Evolutionary conservation across 2,113 vertebrate genomes (phyloP), one percentile per base, ranked within the genome.

Genomic region (Hypanus sabinus): DNA sequence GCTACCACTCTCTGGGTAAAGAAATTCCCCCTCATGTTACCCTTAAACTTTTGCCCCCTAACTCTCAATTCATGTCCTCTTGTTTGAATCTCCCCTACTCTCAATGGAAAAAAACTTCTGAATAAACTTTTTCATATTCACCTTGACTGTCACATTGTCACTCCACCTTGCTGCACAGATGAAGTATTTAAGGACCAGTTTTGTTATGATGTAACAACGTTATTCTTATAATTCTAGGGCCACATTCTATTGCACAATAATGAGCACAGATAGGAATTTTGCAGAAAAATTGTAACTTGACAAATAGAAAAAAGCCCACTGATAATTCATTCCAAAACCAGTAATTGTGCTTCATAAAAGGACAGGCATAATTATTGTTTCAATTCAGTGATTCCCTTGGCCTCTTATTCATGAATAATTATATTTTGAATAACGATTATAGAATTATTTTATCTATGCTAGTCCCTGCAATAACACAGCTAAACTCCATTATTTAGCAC

Each of bases 351-450:
- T 73, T 93, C 27, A 73, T 27, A 93, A 75, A 16, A 71, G 91
- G 38, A 30, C 70, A 73, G 36, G 38, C 33, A 71, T 36, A 93
- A 73, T 75, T 33, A 93, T 27, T 73, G 70, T 75, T 30, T 73
- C 36, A 73, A 68, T 73, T 93, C 68, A 93, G 20, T 73, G 68
- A 93, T 93, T 93, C 11, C 10, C 70, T 93, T 93, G 70, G 70
- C 70, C 90, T 30, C 36, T 73, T 73, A 93, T 93, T 73, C 70
- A 73, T 38, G 24, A 27, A 75, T 93, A 75, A 93, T 75, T 75
- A 55, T 55, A 93, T 24, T 75, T 93, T 93, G 16, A 65, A 8
- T 60, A 33, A 46, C 55, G 36, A 93, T 75, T 55, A 93, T 24
- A 36, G 36, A 93, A 73, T 27, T 93, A 55, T 93, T 55, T 46